Evolutionary conservation across 2,797 vertebrate genomes (phyloP).

Genomic region (Florisuga fusca): DNA sequence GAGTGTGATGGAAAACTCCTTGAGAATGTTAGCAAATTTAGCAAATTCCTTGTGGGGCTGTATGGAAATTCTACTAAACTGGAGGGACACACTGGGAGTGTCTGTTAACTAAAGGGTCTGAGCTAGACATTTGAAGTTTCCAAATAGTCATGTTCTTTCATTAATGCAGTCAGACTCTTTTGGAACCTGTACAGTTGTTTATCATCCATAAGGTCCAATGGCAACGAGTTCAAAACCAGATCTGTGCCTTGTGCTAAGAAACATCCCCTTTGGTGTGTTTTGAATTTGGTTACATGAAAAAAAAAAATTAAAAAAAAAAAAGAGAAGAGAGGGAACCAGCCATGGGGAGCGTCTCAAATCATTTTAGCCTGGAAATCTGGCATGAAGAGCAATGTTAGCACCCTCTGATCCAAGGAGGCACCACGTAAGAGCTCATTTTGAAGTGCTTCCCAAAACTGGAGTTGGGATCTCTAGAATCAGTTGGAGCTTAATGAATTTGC

Average conservation of each 20-base stretch:
- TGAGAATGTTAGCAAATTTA: background rate
- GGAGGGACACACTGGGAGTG: background rate
- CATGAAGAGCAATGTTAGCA: conserved; percentile 62
- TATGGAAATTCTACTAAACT: background rate
- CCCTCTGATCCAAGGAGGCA: conserved; percentile 65
- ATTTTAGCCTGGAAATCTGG: conserved; percentile 68
- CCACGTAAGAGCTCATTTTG: conserved; percentile 68
- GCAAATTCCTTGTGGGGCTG: background rate
- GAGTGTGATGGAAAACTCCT: background rate
- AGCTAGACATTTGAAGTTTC: background rate
- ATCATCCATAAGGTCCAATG: background rate
- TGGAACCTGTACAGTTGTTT: background rate
- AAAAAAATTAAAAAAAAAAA: background rate
- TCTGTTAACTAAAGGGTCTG: background rate
- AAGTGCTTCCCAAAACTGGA: conserved; percentile 56
- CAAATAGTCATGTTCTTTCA: background rate
- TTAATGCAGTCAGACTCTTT: background rate
- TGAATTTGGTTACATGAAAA: conserved; percentile 38
- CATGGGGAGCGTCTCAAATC: conserved; percentile 25
- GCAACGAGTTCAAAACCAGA: background rate
- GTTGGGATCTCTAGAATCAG: conserved; percentile 59
- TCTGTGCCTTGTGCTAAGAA: conserved; percentile 8
- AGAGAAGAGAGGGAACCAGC: background rate
- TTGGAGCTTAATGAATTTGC: conserved; percentile 65
- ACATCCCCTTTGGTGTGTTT: background rate